phyloP scores from a whole-genome alignment of 2,797 vertebrate species.

The Betta splendens region DNA sequence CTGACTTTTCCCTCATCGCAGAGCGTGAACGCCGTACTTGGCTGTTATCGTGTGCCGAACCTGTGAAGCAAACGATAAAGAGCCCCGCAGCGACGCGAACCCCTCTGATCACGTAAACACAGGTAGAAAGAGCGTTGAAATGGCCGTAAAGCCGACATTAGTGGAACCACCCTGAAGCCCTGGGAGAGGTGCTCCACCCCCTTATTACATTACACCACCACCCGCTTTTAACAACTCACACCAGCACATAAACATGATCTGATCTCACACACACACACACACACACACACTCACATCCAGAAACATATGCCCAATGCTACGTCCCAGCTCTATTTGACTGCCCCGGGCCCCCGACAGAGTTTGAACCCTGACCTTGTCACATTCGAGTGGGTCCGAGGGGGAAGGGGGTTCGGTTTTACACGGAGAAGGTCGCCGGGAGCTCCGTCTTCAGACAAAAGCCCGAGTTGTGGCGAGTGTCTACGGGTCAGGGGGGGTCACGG shows the following conservation, averaged over 20 bases:
- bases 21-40: constrained; percentile 26
- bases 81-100: constrained; percentile 24
- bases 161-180: constrained; percentile 77
- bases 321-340: constrained; percentile 66
- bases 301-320: constrained; percentile 43
- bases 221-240: constrained; percentile 65
- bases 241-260: constrained; percentile 47
- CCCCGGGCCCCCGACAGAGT: constrained; percentile 69
- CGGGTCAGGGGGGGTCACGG: constrained; percentile 68
- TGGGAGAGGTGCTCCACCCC: constrained; percentile 60
- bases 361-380: constrained; percentile 82
- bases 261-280: constrained; percentile 15
- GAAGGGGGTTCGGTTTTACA: constrained; percentile 71
- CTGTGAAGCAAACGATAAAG: constrained; percentile 33
- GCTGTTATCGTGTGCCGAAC: constrained; percentile 27
- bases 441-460: constrained; percentile 73
- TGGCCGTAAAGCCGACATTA: constrained; percentile 77
- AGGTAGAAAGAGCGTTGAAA: constrained; percentile 64
- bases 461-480: constrained; percentile 73
- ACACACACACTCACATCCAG: constrained; percentile 23
- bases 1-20: constrained; percentile 1
- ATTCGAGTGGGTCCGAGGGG: constrained; percentile 64
- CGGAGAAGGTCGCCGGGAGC: constrained; percentile 69
- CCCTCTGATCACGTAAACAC: constrained; percentile 9
- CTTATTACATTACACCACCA: constrained; percentile 75